Evolutionary conservation across 2,888 invertebrate genomes (phyloP).

Genomic region (Liodrosophila aerea): DNA sequence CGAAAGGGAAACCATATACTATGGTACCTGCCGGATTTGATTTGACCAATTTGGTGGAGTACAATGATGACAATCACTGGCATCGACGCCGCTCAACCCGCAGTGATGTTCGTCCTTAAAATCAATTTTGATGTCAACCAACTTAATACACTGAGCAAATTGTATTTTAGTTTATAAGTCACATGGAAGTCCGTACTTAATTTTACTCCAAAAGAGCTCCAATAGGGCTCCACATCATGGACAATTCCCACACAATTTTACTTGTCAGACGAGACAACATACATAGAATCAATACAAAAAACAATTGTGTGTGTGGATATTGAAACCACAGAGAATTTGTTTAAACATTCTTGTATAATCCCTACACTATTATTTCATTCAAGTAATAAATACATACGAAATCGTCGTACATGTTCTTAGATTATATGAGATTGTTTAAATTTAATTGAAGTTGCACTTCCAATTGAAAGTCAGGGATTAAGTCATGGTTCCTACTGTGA

Average conservation of each 20-base stretch:
- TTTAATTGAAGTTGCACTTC: too few species aligned
- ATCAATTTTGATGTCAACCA: too few species aligned
- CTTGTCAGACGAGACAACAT: slow-evolving; percentile 69
- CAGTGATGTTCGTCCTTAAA: slow-evolving; percentile 20
- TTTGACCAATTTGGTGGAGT: slow-evolving; percentile 32
- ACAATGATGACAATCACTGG: slow-evolving; percentile 56
- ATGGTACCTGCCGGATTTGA: slow-evolving; percentile 54
- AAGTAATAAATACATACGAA: background rate
- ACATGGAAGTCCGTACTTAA: background rate
- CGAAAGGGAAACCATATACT: background rate
- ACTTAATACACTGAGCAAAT: slow-evolving; percentile 7
- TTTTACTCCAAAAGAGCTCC: too few species aligned
- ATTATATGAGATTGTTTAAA: too few species aligned
- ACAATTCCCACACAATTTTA: slow-evolving; percentile 36
- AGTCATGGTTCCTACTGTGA: too few species aligned
- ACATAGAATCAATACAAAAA: slow-evolving; percentile 63
- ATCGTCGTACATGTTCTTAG: background rate
- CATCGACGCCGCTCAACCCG: slow-evolving; percentile 35
- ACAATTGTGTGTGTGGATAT: too few species aligned
- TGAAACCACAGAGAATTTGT: too few species aligned
- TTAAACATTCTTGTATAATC: too few species aligned
- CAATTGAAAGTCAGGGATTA: too few species aligned
- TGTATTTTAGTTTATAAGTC: slow-evolving; percentile 18
- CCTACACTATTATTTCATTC: too few species aligned
- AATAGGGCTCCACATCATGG: slow-evolving; percentile 13